These are phyloP conservation scores for Toxotes lorentzi DNA, from an alignment of 2,797 vertebrate species.

Conservation along the genomic window DNA sequence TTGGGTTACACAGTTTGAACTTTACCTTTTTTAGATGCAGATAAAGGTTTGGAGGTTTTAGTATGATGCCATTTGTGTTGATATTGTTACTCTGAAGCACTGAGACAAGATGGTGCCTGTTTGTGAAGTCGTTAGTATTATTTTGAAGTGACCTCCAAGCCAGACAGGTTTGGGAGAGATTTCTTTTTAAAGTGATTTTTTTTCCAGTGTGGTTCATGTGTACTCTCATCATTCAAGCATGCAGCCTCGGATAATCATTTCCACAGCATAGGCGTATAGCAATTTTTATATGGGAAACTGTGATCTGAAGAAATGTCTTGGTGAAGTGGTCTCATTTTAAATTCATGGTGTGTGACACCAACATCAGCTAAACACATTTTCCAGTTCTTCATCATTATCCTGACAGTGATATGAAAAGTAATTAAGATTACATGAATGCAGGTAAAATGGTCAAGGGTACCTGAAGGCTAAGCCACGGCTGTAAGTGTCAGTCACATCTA, in stretches of 20 bases:
- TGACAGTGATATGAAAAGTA: constrained; percentile 8
- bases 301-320: constrained; percentile 22
- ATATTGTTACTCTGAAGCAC: constrained; percentile 55
- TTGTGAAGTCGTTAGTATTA: constrained; percentile 39
- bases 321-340: constrained; percentile 33
- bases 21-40: constrained; percentile 5
- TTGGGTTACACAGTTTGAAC: constrained; percentile 7
- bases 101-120: constrained; percentile 23
- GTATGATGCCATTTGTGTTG: constrained; percentile 32
- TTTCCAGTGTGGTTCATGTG: constrained; percentile 28
- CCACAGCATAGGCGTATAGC: constrained; percentile 31
- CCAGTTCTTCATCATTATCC: not conserved
- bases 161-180: constrained; percentile 18
- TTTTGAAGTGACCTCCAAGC: constrained; percentile 40
- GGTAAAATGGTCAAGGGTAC: not conserved
- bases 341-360: constrained; percentile 15
- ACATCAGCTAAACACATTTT: constrained; percentile 6
- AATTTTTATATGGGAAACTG: constrained; percentile 26
- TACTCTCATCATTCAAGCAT: constrained; percentile 36
- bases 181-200: constrained; percentile 23
- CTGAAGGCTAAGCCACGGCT: constrained; percentile 7
- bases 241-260: constrained; percentile 28
- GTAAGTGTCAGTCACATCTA: not conserved
- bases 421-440: constrained; percentile 8
- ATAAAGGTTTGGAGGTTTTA: constrained; percentile 18